phyloP scores from a whole-genome alignment of 1,140 invertebrate genomes.

The Berghia stephanieae region DNA sequence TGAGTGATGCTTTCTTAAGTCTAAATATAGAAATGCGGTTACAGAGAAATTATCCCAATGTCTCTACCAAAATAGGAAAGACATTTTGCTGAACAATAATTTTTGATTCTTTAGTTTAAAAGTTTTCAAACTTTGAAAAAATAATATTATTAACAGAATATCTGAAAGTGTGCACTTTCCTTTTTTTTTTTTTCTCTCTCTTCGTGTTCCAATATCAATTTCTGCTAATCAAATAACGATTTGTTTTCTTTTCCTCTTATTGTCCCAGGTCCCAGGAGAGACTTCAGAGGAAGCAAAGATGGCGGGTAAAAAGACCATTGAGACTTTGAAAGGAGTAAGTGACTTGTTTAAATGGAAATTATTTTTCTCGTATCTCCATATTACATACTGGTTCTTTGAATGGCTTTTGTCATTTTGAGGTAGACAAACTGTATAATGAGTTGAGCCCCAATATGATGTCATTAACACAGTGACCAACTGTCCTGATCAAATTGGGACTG shows the following conservation, averaged over 20 bases:
- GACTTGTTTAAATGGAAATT: neutral
- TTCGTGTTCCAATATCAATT: too few relatives aligned
- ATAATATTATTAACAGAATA: neutral
- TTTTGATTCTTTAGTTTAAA: neutral
- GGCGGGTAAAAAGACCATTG: conserved; percentile 88
- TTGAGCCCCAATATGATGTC: too few relatives aligned
- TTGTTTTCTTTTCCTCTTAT: neutral
- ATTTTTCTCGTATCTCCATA: neutral
- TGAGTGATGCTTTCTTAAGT: neutral
- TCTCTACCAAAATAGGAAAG: too few relatives aligned
- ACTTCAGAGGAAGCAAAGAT: conserved; percentile 77
- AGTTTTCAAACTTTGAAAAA: neutral
- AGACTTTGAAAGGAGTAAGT: conserved; percentile 88
- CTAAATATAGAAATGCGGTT: neutral
- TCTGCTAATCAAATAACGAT: too few relatives aligned
- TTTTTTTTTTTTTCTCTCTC: neutral
- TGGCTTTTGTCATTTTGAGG: neutral
- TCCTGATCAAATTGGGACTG: too few relatives aligned
- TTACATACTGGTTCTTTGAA: neutral
- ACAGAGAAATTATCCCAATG: too few relatives aligned
- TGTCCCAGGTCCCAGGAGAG: conserved; percentile 67
- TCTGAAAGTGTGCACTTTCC: neutral
- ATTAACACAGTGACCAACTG: too few relatives aligned
- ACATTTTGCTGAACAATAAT: neutral
- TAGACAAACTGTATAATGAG: neutral